phyloP scores from a whole-genome alignment of 2,888 invertebrate species.

The Amphimallon solstitiale region DNA sequence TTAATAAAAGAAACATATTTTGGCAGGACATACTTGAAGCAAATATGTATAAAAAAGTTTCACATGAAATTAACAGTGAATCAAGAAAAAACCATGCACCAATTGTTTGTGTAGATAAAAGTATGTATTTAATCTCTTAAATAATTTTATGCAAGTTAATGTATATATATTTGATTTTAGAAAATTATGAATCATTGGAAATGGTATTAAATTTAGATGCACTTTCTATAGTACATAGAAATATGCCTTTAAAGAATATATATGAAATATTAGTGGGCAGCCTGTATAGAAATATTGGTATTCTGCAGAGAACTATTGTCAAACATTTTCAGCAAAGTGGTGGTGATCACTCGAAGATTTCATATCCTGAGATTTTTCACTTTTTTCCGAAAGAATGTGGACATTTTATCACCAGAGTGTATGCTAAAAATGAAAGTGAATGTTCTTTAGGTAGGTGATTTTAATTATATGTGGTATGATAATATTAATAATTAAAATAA shows the following conservation, averaged over 20 bases:
- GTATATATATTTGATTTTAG: constrained; percentile 49
- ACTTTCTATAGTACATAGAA: constrained; percentile 75
- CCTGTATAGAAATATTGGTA: constrained; percentile 74
- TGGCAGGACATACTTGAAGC: constrained; percentile 70
- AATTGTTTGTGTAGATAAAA: constrained; percentile 72
- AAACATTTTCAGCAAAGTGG: constrained; percentile 64
- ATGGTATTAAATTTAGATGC: constrained; percentile 77
- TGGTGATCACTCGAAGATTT: constrained; percentile 48
- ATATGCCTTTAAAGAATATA: constrained; percentile 71
- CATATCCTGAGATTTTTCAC: constrained; percentile 76
- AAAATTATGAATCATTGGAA: constrained; percentile 64
- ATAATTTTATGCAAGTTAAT: constrained; percentile 27
- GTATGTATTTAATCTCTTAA: constrained; percentile 62
- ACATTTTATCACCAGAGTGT: constrained; percentile 80
- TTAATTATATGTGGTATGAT: too few relatives aligned
- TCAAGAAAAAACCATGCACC: constrained; percentile 63
- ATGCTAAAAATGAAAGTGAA: constrained; percentile 71
- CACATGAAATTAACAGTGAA: constrained; percentile 67
- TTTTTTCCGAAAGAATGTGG: constrained; percentile 77
- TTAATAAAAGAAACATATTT: background rate
- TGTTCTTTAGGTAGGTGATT: constrained; percentile 39
- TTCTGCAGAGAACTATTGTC: constrained; percentile 72
- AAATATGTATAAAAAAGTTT: constrained; percentile 71
- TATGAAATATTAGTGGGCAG: constrained; percentile 82
- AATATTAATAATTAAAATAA: too few relatives aligned